A percentile compares a stretch with the other conserved stretches of the same genome.
Evolutionary conservation across 2,888 invertebrate species (phyloP).

Genomic region (Actias luna): DNA sequence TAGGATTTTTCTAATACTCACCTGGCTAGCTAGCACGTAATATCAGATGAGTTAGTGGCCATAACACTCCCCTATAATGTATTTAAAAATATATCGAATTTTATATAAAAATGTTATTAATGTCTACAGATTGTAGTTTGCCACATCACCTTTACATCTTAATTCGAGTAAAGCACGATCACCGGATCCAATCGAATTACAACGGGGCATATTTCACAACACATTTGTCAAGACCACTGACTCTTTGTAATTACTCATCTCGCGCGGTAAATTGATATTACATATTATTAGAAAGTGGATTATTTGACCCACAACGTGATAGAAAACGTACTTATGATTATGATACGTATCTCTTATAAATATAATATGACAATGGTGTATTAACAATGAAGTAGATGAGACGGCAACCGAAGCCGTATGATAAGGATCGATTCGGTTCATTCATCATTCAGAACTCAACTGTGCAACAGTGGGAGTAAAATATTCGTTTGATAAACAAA

Average conservation of each 20-base stretch:
- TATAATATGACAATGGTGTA: conserved; percentile 69
- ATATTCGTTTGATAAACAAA: conserved; percentile 51
- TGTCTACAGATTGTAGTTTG: background rate
- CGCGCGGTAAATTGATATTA: conserved; percentile 72
- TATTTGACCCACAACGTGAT: conserved; percentile 44
- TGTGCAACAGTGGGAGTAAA: conserved; percentile 29
- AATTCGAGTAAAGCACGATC: conserved; percentile 28
- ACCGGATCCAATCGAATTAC: conserved; percentile 68
- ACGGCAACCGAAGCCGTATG: conserved; percentile 45
- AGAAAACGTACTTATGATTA: conserved; percentile 54
- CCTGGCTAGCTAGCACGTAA: no score
- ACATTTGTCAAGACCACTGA: conserved; percentile 72
- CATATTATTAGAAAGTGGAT: conserved; percentile 55
- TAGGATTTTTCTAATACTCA: no score
- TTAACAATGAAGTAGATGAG: conserved; percentile 63
- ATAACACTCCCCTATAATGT: no score
- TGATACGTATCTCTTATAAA: conserved; percentile 64
- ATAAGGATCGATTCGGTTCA: conserved; percentile 58
- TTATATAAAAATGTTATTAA: no score
- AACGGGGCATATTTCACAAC: conserved; percentile 71
- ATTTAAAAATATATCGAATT: no score
- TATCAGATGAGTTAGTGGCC: no score
- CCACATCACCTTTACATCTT: conserved; percentile 20
- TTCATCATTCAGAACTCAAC: conserved; percentile 57
- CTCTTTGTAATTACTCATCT: conserved; percentile 71